Evolutionary conservation across 2,888 invertebrate species (phyloP), one percentile per base, ranked within the genome.

Genomic region (Coleophora deauratella): DNA sequence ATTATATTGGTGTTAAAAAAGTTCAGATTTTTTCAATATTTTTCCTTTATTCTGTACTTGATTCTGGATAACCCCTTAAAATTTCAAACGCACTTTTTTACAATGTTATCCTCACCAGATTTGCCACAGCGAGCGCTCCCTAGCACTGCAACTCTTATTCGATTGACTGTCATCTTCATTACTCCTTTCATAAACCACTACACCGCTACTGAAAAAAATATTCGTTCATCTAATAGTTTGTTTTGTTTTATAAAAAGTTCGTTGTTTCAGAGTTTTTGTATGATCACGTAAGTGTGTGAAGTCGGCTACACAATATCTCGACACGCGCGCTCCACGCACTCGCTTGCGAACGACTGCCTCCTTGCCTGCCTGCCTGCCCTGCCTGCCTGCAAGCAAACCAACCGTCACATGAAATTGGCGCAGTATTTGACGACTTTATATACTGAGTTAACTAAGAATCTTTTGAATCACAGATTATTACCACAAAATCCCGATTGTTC

Each of bases 111-210:
- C 88, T 89, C 78, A 92, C 92, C 92, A 62, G 92, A 91, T 85
- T 92, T 92, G 70, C 92, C 92, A 72, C 91, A 91, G 64, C 90
- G 88, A 60, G 91, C 86, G 79, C 91, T 90, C 62, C 92, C 92
- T 63, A 92, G 88, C 71, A 92, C 91, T 75, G 91, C 92, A 62
- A 92, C 91, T 81, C 91, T 89, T 82, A 92, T 91, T 86, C 91
- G 89, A 86, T 91, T 91, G 66, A 91, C 90, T 80, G 92, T 91
- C 84, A 92, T 92, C 91, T 92, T 92, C 81, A 81, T 84, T 57
- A 58, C 67, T 74, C 62, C 66, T 62, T 51, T 60, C 57, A 21
- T 39, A 46, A 55, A 52, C 48, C 66, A 72, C 77, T 62, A 62
- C 72, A 68, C 63, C 60, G 51, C 49, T n/a, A n/a, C 46, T 54